These are phyloP conservation scores for Lerema accius DNA, from an alignment of 1,140 invertebrate genomes.

Conservation along the genomic window DNA sequence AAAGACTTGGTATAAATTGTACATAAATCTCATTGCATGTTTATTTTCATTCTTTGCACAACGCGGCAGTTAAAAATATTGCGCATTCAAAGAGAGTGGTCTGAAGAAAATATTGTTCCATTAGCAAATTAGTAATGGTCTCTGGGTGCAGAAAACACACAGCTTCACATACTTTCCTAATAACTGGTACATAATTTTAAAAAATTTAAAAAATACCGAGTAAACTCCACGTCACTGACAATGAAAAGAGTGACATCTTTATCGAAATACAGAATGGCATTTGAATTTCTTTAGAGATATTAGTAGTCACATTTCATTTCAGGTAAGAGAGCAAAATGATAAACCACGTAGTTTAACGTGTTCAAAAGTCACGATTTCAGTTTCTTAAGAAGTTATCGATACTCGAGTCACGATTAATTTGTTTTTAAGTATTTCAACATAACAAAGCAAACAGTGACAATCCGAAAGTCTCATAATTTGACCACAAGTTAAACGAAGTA, in stretches of 20 bases:
- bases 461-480: too few species aligned
- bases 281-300: not conserved
- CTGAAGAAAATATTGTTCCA: not conserved
- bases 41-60: not conserved
- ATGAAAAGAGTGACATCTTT: not conserved
- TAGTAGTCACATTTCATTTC: not conserved
- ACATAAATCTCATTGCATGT: not conserved
- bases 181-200: too few species aligned
- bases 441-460: too few species aligned
- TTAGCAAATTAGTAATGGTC: not conserved
- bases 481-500: too few species aligned
- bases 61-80: not conserved
- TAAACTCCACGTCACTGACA: too few species aligned
- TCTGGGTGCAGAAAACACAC: not conserved
- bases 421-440: too few species aligned
- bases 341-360: not conserved
- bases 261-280: not conserved
- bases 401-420: not conserved
- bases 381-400: not conserved
- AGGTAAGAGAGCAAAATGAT: not conserved
- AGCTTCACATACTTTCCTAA: too few species aligned
- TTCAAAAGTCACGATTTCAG: not conserved
- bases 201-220: too few species aligned
- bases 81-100: not conserved
- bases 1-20: too few species aligned